A percentile compares a stretch with the other conserved stretches of the same genome.
Evolutionary conservation across 2,797 vertebrate genomes (phyloP).

Genomic region (Crocodylus rhombifer): DNA sequence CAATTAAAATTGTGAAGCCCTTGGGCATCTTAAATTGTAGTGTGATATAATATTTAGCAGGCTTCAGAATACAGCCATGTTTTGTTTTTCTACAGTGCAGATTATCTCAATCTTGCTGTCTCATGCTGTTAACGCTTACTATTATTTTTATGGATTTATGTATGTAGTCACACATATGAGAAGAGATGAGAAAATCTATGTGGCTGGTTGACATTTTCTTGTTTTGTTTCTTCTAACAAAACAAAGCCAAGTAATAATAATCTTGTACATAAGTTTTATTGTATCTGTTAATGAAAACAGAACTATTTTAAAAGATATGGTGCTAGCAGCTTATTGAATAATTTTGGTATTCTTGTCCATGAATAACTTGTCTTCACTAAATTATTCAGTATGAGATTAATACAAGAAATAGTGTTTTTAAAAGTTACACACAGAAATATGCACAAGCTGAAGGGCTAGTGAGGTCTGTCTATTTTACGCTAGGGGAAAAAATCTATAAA

Average conservation of each 20-base stretch:
- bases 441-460: conserved; percentile 27
- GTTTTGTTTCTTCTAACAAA: conserved; percentile 11
- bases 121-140: neutral
- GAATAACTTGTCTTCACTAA: conserved; percentile 16
- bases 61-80: conserved; percentile 45
- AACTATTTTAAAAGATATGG: conserved; percentile 47
- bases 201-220: neutral
- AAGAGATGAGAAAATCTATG: neutral
- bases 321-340: conserved; percentile 15
- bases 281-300: conserved; percentile 45
- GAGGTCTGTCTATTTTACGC: neutral
- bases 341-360: conserved; percentile 39
- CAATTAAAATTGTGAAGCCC: conserved; percentile 49
- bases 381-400: conserved; percentile 11
- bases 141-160: neutral
- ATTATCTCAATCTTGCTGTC: conserved; percentile 11
- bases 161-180: conserved; percentile 11
- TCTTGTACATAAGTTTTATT: conserved; percentile 16
- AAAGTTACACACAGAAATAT: conserved; percentile 12
- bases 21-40: conserved; percentile 38
- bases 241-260: neutral
- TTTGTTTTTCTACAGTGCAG: neutral
- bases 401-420: conserved; percentile 52
- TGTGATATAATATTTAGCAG: conserved; percentile 56
- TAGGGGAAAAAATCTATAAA: neutral